These are phyloP conservation scores for Temnothorax unifasciatus DNA, from an alignment of 2,888 invertebrate species.

Conservation along the genomic window DNA sequence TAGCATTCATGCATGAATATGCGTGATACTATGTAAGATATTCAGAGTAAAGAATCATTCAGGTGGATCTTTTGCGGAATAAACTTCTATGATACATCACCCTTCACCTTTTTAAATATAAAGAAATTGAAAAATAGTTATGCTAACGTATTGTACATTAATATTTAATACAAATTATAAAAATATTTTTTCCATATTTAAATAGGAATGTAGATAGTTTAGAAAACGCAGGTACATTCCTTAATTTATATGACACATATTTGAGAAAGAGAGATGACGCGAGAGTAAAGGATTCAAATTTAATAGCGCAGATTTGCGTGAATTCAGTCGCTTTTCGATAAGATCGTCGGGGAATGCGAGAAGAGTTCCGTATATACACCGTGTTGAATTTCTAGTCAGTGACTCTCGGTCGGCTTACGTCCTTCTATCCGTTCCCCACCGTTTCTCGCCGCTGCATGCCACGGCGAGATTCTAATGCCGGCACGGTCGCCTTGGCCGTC, in stretches of 20 bases:
- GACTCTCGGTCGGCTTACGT: constrained; percentile 42
- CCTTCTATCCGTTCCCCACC: constrained; percentile 58
- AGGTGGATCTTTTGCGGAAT: background rate
- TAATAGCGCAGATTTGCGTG: background rate
- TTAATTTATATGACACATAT: background rate
- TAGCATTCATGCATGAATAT: background rate
- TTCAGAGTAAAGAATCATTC: background rate
- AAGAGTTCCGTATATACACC: constrained; percentile 23
- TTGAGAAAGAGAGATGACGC: background rate
- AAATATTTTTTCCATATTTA: background rate
- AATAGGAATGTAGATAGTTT: background rate
- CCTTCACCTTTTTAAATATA: background rate
- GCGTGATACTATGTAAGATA: background rate
- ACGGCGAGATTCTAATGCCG: constrained; percentile 65
- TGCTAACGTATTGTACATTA: background rate
- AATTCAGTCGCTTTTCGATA: constrained; percentile 18
- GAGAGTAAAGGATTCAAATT: background rate
- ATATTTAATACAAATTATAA: background rate
- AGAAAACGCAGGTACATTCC: too few species aligned
- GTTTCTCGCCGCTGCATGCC: constrained; percentile 19
- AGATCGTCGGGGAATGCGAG: constrained; percentile 48
- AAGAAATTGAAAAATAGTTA: background rate
- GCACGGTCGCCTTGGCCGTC: constrained; percentile 73
- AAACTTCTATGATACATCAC: background rate
- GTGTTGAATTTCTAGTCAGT: constrained; percentile 66